Base-by-base conservation (phyloP, 2,113 vertebrate species). In the Pionites leucogaster region DNA sequence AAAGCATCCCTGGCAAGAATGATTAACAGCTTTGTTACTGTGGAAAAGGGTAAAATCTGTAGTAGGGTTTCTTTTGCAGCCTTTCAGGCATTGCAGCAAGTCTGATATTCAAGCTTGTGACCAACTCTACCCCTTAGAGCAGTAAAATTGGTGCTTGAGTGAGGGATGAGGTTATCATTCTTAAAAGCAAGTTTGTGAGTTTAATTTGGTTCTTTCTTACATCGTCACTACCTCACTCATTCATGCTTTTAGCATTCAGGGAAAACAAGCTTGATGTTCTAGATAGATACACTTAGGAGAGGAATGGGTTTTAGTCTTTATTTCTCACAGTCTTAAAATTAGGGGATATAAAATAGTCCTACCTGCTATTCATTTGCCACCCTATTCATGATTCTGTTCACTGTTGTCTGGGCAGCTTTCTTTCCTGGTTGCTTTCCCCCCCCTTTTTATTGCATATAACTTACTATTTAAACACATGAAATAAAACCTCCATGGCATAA, bases 1-100 rank as follows among this genome's bases (percentile, higher is more conserved):
- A 99, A 96, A 99, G 98, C 98, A 99, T 96, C 82, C 99, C 99
- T 99, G 94, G 94, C 49, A 79, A 72, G 95, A 91, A 55, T 17
- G 11, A 87, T 33, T 50, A 63, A 57, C 69, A 93, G 59, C 47
- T 89, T 59, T 76, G 81, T 91, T 87, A 95, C 57, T 84, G 4
- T 60, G 39, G 74, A 42, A 78, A 28, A 77, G 47, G 57, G 39
- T 42, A 68, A 42, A 11, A 25, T 7, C 31, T 78, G 42, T 11
- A 18, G 15, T 3, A 39, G 33, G 33, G 17, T n/a, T 79, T 81
- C 59, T 46, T 80, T 39, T 13, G 7, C 17, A 84, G 85, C 53
- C 33, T 77, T 82, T 55, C 35, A 27, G 37, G 82, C 35, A 24
- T 5, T 80, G 60, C 29, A 67, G 16, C 64, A 84, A 60, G 24